A percentile compares a stretch with the other conserved stretches of the same genome.
Evolutionary conservation across 2,113 vertebrate genomes (phyloP).

Genomic region (Phainopepla nitens): DNA sequence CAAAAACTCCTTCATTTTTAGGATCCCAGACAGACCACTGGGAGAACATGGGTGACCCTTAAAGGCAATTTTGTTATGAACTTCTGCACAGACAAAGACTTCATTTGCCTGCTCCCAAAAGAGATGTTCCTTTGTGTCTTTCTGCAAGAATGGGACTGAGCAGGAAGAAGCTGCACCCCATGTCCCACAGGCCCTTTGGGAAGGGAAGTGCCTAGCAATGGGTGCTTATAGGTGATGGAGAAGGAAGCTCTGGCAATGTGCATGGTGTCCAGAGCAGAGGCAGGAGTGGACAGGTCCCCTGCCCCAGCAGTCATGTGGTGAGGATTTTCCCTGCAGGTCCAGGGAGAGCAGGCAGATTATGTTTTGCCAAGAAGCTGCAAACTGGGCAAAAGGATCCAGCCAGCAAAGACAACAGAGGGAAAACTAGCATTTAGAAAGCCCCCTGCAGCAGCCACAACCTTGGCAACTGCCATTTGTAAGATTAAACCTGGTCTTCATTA

Average conservation of each 20-base stretch:
- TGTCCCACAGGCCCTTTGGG: accelerated
- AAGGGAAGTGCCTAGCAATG: not conserved
- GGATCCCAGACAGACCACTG: not conserved
- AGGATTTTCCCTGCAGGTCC: accelerated
- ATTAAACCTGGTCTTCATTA: not conserved
- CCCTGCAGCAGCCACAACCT: not conserved
- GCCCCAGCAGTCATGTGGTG: accelerated
- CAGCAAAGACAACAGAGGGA: not conserved
- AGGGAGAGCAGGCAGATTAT: accelerated
- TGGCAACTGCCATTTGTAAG: not conserved
- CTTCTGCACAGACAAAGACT: not conserved
- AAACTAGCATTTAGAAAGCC: not conserved
- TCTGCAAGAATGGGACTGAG: not conserved
- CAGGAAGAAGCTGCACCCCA: not conserved
- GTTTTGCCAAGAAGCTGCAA: not conserved
- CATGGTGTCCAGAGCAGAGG: not conserved
- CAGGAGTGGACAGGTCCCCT: accelerated
- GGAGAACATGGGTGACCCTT: not conserved
- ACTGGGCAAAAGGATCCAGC: not conserved
- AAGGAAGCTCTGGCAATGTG: not conserved
- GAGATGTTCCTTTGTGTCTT: not conserved
- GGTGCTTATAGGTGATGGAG: not conserved
- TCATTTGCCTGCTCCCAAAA: not conserved
- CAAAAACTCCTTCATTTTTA: not conserved
- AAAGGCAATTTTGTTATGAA: not conserved